Conservation (phyloP, 2,113 vertebrate species). For the Crotophaga sulcirostris region DNA sequence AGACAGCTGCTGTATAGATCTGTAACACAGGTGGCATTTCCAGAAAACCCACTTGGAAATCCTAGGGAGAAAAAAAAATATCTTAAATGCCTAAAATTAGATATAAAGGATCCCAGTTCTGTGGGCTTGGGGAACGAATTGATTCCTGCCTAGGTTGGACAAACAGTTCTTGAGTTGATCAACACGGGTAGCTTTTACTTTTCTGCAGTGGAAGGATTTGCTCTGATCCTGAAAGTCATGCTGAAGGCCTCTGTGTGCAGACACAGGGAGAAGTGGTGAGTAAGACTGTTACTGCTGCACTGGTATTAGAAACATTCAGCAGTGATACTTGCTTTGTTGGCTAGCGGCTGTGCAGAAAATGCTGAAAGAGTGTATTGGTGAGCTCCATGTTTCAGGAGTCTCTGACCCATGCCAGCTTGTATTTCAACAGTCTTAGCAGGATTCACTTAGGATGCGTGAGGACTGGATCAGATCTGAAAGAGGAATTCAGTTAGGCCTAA, state of each 20-base stretch:
- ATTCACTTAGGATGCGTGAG: not conserved
- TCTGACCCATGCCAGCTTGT: not conserved
- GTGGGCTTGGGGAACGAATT: not conserved
- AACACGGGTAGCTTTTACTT: not conserved
- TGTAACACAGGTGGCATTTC: not conserved
- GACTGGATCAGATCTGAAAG: not conserved
- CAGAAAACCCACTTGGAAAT: not conserved
- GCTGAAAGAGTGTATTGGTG: not conserved
- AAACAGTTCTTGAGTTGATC: not conserved
- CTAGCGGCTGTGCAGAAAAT: not conserved
- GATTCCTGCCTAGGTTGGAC: not conserved
- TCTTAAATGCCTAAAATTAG: not conserved
- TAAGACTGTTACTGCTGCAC: not conserved
- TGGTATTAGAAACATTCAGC: not conserved
- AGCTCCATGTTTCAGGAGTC: not conserved
- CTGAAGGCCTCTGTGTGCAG: not conserved
- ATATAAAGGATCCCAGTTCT: not conserved
- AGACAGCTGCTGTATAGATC: not conserved
- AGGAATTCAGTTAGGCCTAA: not conserved
- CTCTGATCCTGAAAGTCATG: not conserved
- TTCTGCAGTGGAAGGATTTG: not conserved
- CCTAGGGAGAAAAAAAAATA: not conserved
- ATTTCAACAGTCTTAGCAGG: not conserved
- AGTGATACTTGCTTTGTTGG: not conserved
- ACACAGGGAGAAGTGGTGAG: not conserved